These are phyloP conservation scores for Myxocyprinus asiaticus DNA, from an alignment of 2,113 vertebrate species.

Conservation along the genomic window DNA sequence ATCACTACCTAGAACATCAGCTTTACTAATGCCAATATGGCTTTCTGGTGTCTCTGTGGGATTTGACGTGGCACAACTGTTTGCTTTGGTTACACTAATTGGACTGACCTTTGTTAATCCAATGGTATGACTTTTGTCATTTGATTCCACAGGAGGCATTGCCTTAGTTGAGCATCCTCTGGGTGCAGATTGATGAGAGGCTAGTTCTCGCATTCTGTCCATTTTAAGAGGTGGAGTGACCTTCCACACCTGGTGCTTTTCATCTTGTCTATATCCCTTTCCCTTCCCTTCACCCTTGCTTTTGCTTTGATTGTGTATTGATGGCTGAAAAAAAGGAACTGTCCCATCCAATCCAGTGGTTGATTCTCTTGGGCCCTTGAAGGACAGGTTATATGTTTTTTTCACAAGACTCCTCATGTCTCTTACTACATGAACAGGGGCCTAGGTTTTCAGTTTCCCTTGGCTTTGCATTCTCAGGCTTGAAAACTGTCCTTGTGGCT, in stretches of 20 bases:
- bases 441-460: conserved; percentile 50
- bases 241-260: conserved; percentile 39
- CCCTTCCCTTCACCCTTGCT: conserved; percentile 47
- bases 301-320: conserved; percentile 23
- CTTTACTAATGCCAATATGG: conserved; percentile 26
- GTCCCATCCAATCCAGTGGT: background rate
- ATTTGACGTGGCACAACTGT: conserved; percentile 43
- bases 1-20: conserved; percentile 35
- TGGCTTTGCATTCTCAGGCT: conserved; percentile 35
- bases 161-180: conserved; percentile 42
- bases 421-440: conserved; percentile 75
- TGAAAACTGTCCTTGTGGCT: conserved; percentile 30
- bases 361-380: conserved; percentile 52
- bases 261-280: conserved; percentile 38
- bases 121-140: conserved; percentile 40
- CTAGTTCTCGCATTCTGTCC: conserved; percentile 22
- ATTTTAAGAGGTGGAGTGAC: conserved; percentile 17
- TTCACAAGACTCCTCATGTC: conserved; percentile 84
- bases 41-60: conserved; percentile 49
- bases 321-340: conserved; percentile 26
- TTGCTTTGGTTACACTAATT: conserved; percentile 34
- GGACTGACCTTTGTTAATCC: conserved; percentile 42
- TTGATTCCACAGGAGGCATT: conserved; percentile 55
- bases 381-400: conserved; percentile 76
- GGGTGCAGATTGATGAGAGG: conserved; percentile 13